Evolutionary conservation across 2,113 vertebrate genomes (phyloP), one percentile per base, ranked within the genome.

Genomic region (Ariopsis seemanni): DNA sequence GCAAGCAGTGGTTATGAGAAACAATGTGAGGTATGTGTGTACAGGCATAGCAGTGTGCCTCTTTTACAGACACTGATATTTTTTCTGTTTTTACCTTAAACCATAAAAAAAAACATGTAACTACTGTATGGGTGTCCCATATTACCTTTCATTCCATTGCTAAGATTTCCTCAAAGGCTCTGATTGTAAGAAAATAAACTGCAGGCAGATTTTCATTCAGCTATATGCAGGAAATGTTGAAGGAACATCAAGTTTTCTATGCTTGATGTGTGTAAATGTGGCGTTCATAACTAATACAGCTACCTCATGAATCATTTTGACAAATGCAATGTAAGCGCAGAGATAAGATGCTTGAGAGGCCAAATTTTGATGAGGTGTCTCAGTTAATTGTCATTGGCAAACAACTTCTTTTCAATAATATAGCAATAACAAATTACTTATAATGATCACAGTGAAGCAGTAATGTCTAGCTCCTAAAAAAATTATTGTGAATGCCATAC

Each of bases 1-100:
- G 60, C 52, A 69, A 55, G 72, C 82, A 34, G 79, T 74, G 82
- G 81, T 87, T 87, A 87, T 67, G 52, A 83, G 86, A 77, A 57
- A 84, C 52, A 65, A 84, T 84, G 75, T 50, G 4, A 71, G 58
- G 85, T 71, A 79, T 81, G 77, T 81, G 34, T 81, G 48, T 50
- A 79, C 79, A 63, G 22, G 27, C 77, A 34, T 9, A 34, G 18
- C 62, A 55, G 27, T 65, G 50, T 55, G 69, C 53, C 20, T 30
- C 27, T 52, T 79, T 14, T 72, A 71, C 60, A 65, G 27, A 55
- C 80, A 63, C 86, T 14, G 20, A 63, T 63, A 4, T 58, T 63
- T 22, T 62, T 78, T 65, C 34, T 8, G 22, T 69, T 11, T 6
- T 72, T n/a, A 58, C 50, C 78, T 69, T 80, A 58, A 53, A 18